Base-by-base conservation (phyloP, 1,140 invertebrate species). In the Bombus waltoni region DNA sequence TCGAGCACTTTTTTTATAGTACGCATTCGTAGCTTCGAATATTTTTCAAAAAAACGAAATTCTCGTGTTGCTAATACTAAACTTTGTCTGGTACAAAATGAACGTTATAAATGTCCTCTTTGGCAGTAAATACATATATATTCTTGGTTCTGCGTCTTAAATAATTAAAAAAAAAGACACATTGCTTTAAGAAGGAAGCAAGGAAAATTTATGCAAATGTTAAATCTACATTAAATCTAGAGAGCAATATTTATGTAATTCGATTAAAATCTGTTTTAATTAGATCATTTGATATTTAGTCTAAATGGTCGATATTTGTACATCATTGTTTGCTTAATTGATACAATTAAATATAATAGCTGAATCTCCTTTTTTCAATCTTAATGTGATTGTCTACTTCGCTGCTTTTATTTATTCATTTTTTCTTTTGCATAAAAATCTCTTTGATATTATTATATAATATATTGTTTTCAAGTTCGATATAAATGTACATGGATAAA, bases 51-150 rank as follows among this genome's bases (percentile, higher is more conserved):
- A 71, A 71, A 42, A 68, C 47, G 47, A 77, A 13, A 47, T 78
- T 86, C 44, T 10, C 68, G 57, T 38, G 35, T 75, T 77, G 25
- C 38, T 85, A 76, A 79, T 79, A 83, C 71, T 79, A 68, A 22
- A 65, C 35, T 78, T 28, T 57, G 40, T 86, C 75, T 76, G 62
- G 68, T 86, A 75, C 71, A 90, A 91, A 89, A 87, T 83, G 86
- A 91, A 89, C 73, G 74, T 91, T 90, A 91, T 35, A 62, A 92
- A 91, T 91, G 83, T 93, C 84, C 92, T 94, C 93, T 94, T 94
- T 94, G 93, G 93, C 93, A 93, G 92, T 94, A 88, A 70, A 40
- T 87, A 62, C 28, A n/a, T 75, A 62, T 62, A n/a, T 77, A 87
- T 74, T 76, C 22, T 78, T 87, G 80, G 70, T 40, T 25, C 65